phyloP scores from a whole-genome alignment of 1,140 invertebrate genomes.

The Microvelia longipes region DNA sequence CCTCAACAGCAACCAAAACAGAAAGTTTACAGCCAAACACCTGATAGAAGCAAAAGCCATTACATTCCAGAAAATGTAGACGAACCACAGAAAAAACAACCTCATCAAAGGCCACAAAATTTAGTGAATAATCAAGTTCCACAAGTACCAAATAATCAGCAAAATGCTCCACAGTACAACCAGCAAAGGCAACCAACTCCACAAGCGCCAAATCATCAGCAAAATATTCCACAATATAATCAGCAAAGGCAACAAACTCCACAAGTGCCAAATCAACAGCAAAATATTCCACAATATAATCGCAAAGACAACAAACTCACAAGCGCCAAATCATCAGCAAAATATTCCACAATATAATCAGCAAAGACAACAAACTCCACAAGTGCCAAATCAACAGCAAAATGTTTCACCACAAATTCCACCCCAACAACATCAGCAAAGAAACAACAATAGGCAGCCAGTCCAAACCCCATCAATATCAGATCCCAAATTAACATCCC shows the following conservation, averaged over 20 bases:
- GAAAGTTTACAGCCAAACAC: neutral
- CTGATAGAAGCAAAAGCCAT: neutral
- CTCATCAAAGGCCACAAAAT: too few relatives aligned
- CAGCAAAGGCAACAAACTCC: constrained; percentile 6
- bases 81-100: too few relatives aligned
- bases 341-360: neutral
- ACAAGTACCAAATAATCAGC: neutral
- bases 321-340: neutral
- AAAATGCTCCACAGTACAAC: neutral
- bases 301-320: constrained; percentile 2
- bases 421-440: constrained; percentile 2
- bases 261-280: constrained; percentile 2
- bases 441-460: neutral
- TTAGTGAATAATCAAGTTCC: too few relatives aligned
- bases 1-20: neutral
- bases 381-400: neutral
- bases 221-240: neutral
- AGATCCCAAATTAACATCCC: neutral
- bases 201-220: neutral
- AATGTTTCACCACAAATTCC: neutral
- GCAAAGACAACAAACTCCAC: neutral
- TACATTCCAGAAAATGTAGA: neutral
- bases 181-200: neutral
- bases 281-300: constrained; percentile 1
- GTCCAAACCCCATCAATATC: constrained; percentile 2